Percentiles rank a stretch among this genome's conserved stretches.
phyloP scores from a whole-genome alignment of 2,113 vertebrate genomes.

The Pachycephala philippinensis region DNA sequence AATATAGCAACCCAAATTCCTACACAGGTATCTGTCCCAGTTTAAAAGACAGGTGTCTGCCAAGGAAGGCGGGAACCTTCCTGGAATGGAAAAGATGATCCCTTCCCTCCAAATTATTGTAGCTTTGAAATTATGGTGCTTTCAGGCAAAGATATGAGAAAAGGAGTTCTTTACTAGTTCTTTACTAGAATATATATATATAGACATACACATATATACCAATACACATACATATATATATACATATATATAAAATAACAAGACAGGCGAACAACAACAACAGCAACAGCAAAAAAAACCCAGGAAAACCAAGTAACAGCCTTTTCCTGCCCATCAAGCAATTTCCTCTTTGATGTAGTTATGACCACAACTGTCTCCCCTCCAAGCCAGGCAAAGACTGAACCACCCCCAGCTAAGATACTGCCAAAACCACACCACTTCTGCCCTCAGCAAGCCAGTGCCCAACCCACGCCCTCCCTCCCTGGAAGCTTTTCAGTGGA shows the following conservation, averaged over 20 bases:
- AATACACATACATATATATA: too few relatives aligned
- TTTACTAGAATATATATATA: not conserved
- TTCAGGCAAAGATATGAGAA: not conserved
- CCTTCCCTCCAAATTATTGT: not conserved
- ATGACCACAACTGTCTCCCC: rapidly evolving
- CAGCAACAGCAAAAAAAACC: not conserved
- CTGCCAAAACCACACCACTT: not conserved
- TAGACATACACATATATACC: not conserved
- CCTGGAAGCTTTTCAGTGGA: not conserved
- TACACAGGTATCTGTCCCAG: not conserved
- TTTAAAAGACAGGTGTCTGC: not conserved
- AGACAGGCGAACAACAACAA: not conserved
- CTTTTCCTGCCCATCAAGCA: not conserved
- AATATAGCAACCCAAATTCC: not conserved
- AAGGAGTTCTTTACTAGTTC: not conserved
- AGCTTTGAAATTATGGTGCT: not conserved
- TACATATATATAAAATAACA: not conserved
- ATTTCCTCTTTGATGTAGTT: not conserved
- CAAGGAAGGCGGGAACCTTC: not conserved
- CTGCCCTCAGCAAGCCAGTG: not conserved
- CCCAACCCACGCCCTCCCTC: too few relatives aligned
- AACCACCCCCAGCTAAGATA: not conserved
- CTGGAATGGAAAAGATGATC: not conserved
- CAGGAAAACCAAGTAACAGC: not conserved
- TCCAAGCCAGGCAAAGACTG: not conserved